Evolutionary conservation across 2,888 invertebrate genomes (phyloP).

Genomic region (Caenorhabditis plicata): DNA sequence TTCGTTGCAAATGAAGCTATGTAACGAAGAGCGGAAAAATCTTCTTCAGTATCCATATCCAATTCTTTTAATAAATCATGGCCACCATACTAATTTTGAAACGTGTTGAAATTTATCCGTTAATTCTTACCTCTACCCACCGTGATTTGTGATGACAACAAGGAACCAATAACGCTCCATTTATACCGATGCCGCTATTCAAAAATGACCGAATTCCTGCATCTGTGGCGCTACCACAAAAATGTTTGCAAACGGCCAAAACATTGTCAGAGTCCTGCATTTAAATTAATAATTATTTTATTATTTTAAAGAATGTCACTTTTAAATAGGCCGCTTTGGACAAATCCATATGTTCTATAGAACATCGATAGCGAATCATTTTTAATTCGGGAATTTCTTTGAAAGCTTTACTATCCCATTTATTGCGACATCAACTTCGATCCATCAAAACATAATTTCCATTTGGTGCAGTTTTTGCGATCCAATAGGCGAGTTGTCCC

Average conservation of each 20-base stretch:
- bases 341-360: constrained; percentile 59
- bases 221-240: constrained; percentile 61
- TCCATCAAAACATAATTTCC: constrained; percentile 52
- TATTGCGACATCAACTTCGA: constrained; percentile 52
- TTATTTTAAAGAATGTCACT: no score
- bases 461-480: constrained; percentile 44
- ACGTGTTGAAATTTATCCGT: neutral
- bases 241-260: constrained; percentile 55
- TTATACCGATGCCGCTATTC: constrained; percentile 27
- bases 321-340: constrained; percentile 40
- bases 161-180: constrained; percentile 50
- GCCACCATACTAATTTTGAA: constrained; percentile 39
- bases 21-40: constrained; percentile 54
- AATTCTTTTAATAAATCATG: constrained; percentile 33
- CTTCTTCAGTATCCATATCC: constrained; percentile 32
- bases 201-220: constrained; percentile 37
- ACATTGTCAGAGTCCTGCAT: constrained; percentile 27
- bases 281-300: constrained; percentile 1
- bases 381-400: constrained; percentile 39
- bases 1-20: constrained; percentile 54
- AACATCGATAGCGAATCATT: constrained; percentile 48
- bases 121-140: constrained; percentile 35
- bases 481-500: constrained; percentile 57
- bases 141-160: constrained; percentile 59
- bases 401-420: constrained; percentile 48